A percentile compares a stretch with the other conserved stretches of the same genome.
These are phyloP conservation scores for Brienomyrus brachyistius DNA, from an alignment of 2,113 vertebrate species.

Conservation along the genomic window DNA sequence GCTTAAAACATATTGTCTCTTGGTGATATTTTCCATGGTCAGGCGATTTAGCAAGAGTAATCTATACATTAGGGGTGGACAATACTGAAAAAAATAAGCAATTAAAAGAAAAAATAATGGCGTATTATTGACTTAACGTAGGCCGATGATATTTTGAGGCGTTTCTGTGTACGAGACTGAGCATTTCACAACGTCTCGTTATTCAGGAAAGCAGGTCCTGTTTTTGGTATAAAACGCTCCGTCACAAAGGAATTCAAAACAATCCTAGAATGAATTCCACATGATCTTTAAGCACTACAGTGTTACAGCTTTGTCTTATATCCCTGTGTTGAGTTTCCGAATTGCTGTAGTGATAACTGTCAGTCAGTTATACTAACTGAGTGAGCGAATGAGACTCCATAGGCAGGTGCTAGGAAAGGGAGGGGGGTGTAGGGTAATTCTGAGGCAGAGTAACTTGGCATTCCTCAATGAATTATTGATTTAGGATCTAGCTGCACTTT, in stretches of 20 bases:
- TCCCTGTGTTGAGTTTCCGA: not conserved
- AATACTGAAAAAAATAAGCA: not conserved
- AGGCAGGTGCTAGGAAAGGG: too few relatives aligned
- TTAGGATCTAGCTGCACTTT: not conserved
- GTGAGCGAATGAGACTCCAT: not conserved
- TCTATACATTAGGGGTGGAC: not conserved
- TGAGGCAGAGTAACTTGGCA: not conserved
- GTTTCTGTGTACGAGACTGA: not conserved
- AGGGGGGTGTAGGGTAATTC: too few relatives aligned
- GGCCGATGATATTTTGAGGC: not conserved
- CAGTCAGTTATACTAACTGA: not conserved
- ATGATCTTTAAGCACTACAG: not conserved
- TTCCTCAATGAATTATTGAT: not conserved
- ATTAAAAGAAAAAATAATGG: too few relatives aligned
- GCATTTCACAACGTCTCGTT: not conserved
- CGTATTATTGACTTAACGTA: not conserved
- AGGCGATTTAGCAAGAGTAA: not conserved
- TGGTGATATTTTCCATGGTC: not conserved
- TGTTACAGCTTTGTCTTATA: not conserved
- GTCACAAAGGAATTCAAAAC: not conserved
- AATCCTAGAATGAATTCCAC: not conserved
- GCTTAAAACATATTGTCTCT: not conserved
- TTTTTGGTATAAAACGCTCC: not conserved
- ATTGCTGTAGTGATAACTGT: not conserved
- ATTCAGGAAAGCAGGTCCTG: not conserved